phyloP scores from a whole-genome alignment of 37 sponge, comb jelly and placozoan genomes.

The Halichondria panicea region DNA sequence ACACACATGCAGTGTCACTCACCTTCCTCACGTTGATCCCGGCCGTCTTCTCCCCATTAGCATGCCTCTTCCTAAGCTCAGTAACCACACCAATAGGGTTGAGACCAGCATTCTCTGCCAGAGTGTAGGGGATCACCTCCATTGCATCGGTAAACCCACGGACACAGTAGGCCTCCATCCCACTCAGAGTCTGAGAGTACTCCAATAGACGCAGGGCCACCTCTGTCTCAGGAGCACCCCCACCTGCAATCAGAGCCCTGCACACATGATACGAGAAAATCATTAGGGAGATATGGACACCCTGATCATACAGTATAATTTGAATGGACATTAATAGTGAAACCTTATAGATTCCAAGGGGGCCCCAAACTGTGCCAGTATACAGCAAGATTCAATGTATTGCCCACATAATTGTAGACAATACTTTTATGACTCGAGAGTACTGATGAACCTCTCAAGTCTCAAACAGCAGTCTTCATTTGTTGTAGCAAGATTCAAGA shows the following conservation, averaged over 20 bases:
- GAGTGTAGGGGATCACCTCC: conserved; percentile 95
- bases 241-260: conserved; percentile 95
- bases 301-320: no score
- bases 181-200: conserved; percentile 85
- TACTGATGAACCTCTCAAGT: no score
- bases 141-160: conserved; percentile 95
- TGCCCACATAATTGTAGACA: no score
- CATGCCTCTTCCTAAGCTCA: conserved; percentile 93
- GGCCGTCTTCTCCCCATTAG: conserved; percentile 85
- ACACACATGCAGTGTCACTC: not conserved
- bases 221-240: conserved; percentile 98
- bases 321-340: no score
- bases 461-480: no score
- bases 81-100: conserved; percentile 95
- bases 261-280: no score
- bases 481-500: no score
- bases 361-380: no score
- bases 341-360: no score
- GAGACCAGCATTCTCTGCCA: conserved; percentile 99
- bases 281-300: no score
- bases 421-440: no score
- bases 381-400: no score
- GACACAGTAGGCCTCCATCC: conserved; percentile 96
- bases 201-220: conserved; percentile 85
- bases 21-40: conserved; percentile 99